These are phyloP conservation scores for Cantharis nigra DNA, from an alignment of 2,888 invertebrate genomes.

Conservation along the genomic window DNA sequence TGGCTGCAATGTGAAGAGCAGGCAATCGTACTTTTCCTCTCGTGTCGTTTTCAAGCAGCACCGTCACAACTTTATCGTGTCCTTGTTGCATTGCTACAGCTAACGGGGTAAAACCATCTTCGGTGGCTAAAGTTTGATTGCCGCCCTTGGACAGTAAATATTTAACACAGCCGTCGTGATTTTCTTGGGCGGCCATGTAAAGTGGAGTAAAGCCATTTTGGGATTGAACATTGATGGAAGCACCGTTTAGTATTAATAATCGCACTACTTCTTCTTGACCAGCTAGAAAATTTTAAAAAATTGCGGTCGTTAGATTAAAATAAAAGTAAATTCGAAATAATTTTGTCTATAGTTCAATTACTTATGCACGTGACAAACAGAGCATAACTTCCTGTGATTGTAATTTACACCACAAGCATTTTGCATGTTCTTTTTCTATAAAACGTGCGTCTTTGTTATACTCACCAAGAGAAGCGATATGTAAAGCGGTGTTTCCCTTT, in stretches of 20 bases:
- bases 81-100: slow-evolving; percentile 99
- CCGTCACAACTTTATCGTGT: slow-evolving; percentile 96
- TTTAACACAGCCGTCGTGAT: slow-evolving; percentile 91
- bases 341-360: slow-evolving; percentile 6
- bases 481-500: slow-evolving; percentile 95
- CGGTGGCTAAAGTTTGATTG: slow-evolving; percentile 94
- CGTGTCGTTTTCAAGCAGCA: slow-evolving; percentile 94
- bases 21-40: slow-evolving; percentile 94
- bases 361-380: slow-evolving; percentile 8
- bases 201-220: slow-evolving; percentile 97
- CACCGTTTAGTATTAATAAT: slow-evolving; percentile 87
- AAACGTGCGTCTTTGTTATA: not conserved
- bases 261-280: slow-evolving; percentile 94
- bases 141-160: slow-evolving; percentile 90
- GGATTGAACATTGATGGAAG: slow-evolving; percentile 95
- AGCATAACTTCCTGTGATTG: slow-evolving; percentile 21
- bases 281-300: slow-evolving; percentile 58
- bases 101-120: slow-evolving; percentile 97
- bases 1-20: slow-evolving; percentile 97
- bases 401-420: slow-evolving; percentile 3
- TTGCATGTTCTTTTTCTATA: not conserved
- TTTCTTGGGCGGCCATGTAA: slow-evolving; percentile 99
- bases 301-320: slow-evolving; percentile 12
- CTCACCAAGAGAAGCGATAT: slow-evolving; percentile 85
- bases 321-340: slow-evolving; percentile 4